These are phyloP conservation scores for Glyptemys insculpta DNA, from an alignment of 2,797 vertebrate genomes.

Conservation along the genomic window DNA sequence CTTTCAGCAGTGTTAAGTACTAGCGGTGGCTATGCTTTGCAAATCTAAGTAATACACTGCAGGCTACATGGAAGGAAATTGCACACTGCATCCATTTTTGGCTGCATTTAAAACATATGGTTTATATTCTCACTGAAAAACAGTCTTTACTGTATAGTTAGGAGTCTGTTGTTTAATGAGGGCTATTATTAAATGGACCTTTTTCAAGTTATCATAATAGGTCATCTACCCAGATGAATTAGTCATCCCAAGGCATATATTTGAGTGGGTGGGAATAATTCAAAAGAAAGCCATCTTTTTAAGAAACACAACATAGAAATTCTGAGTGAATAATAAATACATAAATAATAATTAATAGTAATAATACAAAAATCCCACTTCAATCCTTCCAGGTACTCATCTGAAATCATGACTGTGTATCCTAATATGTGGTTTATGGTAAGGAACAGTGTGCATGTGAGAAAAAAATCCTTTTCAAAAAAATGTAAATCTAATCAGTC, in stretches of 20 bases:
- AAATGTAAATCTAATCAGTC: constrained; percentile 82
- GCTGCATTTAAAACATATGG: constrained; percentile 28
- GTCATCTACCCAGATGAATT: constrained; percentile 36
- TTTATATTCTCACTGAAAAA: constrained; percentile 51
- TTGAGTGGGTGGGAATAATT: constrained; percentile 42
- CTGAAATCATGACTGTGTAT: not conserved
- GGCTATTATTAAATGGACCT: constrained; percentile 66
- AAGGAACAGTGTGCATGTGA: not conserved
- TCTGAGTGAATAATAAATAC: not conserved
- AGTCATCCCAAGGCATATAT: constrained; percentile 36
- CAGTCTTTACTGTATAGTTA: constrained; percentile 55
- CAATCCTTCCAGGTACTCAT: constrained; percentile 20
- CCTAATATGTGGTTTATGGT: constrained; percentile 23
- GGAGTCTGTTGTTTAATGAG: constrained; percentile 73
- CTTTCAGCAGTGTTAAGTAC: constrained; percentile 57
- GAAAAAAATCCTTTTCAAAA: constrained; percentile 65
- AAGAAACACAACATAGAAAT: constrained; percentile 47
- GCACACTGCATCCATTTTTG: constrained; percentile 43
- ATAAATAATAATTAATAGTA: not conserved
- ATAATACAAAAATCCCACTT: not conserved
- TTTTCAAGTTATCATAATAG: constrained; percentile 64
- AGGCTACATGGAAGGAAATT: constrained; percentile 49
- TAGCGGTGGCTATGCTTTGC: constrained; percentile 26
- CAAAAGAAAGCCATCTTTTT: constrained; percentile 40
- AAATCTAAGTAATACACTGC: constrained; percentile 33